Evolutionary conservation across 2,113 vertebrate species (phyloP), one percentile per base, ranked within the genome.

Genomic region (Prolemur simus): DNA sequence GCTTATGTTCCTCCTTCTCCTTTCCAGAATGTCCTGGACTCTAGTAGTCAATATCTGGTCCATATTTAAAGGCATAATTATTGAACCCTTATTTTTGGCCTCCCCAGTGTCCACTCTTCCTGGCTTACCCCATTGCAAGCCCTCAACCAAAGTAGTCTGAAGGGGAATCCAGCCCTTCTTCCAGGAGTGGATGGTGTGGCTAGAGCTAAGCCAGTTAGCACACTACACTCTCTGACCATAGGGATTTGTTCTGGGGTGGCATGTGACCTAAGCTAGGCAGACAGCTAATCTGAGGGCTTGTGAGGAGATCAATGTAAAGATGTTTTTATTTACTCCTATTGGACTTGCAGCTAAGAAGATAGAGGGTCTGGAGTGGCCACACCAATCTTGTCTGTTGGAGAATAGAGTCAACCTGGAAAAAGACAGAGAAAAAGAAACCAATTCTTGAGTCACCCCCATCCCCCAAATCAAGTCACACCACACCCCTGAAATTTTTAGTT

Each of bases 21-120:
- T 69, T 87, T 29, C 68, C 32, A 68, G n/a, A 42, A 80, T 80
- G 17, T 27, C 17, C n/a, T 84, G 45, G 12, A 89, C 12, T 84
- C 76, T 84, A 45, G 10, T 52, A 73, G 20, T 80, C 32, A n/a
- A 63, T 52, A 52, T 69, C 49, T 54, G n/a, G 74, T 64, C 10
- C 52, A 81, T 81, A 60, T 77, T n/a, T 96, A 76, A 95, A 87
- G 54, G 17, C 37, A 74, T n/a, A 69, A 71, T 68, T 86, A 89
- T 47, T 74, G 15, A 89, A 66, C 27, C 8, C 78, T 92, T 37
- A 77, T 45, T 71, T 90, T 95, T 92, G 73, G 18, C 21, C 32
- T 56, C 3, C 29, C 20, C 47, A 8, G 6, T 68, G 27, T 77
- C 23, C 27, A 3, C 32, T 37, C 66, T 82, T 10, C 37, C 74